These are phyloP conservation scores for Eueremaeus valkanovi DNA, from an alignment of 2,888 invertebrate genomes.

Conservation along the genomic window DNA sequence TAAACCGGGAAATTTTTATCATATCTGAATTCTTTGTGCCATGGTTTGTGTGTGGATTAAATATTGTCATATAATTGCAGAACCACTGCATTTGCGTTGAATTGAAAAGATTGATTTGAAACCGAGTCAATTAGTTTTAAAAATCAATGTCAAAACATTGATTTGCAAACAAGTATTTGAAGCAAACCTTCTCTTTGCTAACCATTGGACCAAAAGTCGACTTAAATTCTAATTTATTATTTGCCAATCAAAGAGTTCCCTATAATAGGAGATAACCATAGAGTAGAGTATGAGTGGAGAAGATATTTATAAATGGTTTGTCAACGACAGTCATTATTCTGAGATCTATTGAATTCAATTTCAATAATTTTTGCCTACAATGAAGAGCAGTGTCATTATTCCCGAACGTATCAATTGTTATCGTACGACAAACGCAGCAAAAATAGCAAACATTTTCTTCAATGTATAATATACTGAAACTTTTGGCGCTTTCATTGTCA, in stretches of 20 bases:
- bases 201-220: too few species aligned
- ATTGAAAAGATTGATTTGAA: too few species aligned
- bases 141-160: too few species aligned
- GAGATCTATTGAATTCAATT: neutral
- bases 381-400: slow-evolving; percentile 29
- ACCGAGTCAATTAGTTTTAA: too few species aligned
- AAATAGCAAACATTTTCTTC: slow-evolving; percentile 8
- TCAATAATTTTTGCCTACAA: neutral
- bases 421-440: slow-evolving; percentile 23
- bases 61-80: too few species aligned
- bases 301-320: neutral
- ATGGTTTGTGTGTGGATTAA: too few species aligned
- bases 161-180: too few species aligned
- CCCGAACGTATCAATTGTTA: slow-evolving; percentile 21
- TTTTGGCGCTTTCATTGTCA: slow-evolving; percentile 15
- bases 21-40: too few species aligned
- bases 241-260: neutral
- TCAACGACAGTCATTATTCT: neutral
- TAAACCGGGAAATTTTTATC: too few species aligned
- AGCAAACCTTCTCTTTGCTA: too few species aligned
- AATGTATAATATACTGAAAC: neutral
- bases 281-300: too few species aligned
- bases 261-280: neutral
- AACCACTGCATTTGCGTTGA: too few species aligned
- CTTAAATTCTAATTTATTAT: neutral